Percentiles rank a stretch among this genome's conserved stretches.
phyloP scores from a whole-genome alignment of 1,140 invertebrate genomes.

The Caenorhabditis remanei region DNA sequence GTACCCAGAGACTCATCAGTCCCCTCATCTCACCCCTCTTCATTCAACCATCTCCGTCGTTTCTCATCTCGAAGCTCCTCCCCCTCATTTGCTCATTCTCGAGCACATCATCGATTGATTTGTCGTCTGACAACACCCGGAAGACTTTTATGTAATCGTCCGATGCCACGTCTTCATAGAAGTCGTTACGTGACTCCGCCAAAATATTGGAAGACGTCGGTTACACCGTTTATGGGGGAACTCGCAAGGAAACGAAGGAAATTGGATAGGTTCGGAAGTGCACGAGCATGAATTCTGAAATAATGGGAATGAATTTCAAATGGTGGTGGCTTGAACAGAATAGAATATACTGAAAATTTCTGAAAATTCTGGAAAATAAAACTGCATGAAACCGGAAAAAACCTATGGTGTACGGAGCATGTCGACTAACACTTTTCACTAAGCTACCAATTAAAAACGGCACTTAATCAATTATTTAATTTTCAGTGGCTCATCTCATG shows the following conservation, averaged over 20 bases:
- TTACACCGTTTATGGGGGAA: constrained; percentile 46
- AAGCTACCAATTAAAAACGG: background rate
- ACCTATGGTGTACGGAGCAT: background rate
- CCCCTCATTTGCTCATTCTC: constrained; percentile 20
- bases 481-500: constrained; percentile 32
- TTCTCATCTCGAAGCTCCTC: constrained; percentile 38
- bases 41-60: background rate
- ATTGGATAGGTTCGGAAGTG: constrained; percentile 26
- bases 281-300: background rate
- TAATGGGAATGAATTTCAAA: background rate
- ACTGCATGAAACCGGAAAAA: no score
- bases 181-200: no score
- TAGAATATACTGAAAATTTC: background rate
- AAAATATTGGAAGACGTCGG: no score
- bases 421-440: background rate
- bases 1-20: constrained; percentile 26
- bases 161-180: no score
- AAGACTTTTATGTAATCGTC: no score
- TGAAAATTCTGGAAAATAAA: background rate
- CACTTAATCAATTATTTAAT: background rate
- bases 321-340: no score
- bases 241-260: constrained; percentile 24
- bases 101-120: constrained; percentile 27
- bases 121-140: constrained; percentile 26
- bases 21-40: background rate